phyloP scores from a whole-genome alignment of 2,113 vertebrate genomes.

The Phyllopteryx taeniolatus region DNA sequence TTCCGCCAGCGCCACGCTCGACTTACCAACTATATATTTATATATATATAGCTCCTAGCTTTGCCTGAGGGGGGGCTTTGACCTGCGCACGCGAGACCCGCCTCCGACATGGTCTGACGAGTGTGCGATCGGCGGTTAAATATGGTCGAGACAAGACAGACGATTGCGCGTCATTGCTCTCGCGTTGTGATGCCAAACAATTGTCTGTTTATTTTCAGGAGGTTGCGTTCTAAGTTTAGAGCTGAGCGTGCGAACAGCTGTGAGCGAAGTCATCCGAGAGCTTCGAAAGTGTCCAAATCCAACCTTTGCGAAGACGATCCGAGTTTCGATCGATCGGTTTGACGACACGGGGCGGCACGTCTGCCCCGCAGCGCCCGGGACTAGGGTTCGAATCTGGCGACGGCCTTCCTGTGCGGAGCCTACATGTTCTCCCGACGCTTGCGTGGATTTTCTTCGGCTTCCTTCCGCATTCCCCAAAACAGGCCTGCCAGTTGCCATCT shows the following conservation, averaged over 20 bases:
- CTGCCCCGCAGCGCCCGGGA: no score
- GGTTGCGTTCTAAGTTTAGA: slow-evolving; percentile 56
- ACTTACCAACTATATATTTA: slow-evolving; percentile 21
- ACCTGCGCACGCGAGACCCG: slow-evolving; percentile 48
- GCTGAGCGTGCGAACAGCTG: slow-evolving; percentile 54
- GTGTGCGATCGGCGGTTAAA: slow-evolving; percentile 54
- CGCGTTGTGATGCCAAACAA: slow-evolving; percentile 43
- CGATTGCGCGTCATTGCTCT: slow-evolving; percentile 35
- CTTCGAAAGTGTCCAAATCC: slow-evolving; percentile 23
- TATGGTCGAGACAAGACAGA: slow-evolving; percentile 54
- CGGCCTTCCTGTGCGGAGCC: no score
- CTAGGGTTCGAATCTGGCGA: no score
- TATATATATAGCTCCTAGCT: background rate
- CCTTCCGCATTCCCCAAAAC: no score
- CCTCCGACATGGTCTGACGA: slow-evolving; percentile 10
- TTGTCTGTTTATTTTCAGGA: slow-evolving; percentile 46
- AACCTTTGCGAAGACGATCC: no score
- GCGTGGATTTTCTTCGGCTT: no score
- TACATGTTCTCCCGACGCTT: no score
- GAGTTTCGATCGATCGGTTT: no score
- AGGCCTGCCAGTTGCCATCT: no score
- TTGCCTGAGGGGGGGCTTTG: slow-evolving; percentile 11
- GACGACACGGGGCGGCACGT: no score
- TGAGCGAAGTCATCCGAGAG: slow-evolving; percentile 47
- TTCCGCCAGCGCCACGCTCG: background rate